Evolutionary conservation across 2,797 vertebrate species (phyloP).

Genomic region (Cheirogaleus major): DNA sequence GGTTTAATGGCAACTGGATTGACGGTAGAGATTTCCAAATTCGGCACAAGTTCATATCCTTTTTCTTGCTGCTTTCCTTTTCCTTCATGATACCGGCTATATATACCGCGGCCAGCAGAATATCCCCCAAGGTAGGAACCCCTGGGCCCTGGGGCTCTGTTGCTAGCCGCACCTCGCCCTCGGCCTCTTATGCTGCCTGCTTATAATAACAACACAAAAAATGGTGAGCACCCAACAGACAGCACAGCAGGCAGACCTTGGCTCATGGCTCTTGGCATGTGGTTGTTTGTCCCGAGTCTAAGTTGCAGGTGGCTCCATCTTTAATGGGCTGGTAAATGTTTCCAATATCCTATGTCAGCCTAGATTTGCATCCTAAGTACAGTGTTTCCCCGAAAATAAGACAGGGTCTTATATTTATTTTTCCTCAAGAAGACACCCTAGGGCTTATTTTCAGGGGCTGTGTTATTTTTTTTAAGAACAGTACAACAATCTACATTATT

Average conservation of each 20-base stretch:
- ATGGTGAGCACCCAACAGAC: constrained; percentile 69
- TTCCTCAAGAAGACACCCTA: too few species aligned
- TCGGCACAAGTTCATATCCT: constrained; percentile 96
- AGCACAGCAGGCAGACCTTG: accelerated
- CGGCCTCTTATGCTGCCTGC: constrained; percentile 99
- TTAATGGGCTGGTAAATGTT: neutral
- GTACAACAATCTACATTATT: too few species aligned
- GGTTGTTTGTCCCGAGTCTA: neutral
- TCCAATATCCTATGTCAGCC: neutral
- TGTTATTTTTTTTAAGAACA: too few species aligned
- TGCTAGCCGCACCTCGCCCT: constrained; percentile 95
- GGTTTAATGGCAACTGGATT: constrained; percentile 97
- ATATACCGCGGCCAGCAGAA: constrained; percentile 99
- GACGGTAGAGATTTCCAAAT: constrained; percentile 96
- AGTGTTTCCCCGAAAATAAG: too few species aligned
- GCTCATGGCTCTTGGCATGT: neutral
- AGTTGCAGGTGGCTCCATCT: neutral
- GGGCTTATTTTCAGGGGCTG: too few species aligned
- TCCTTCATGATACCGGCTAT: constrained; percentile 99
- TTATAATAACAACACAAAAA: constrained; percentile 92
- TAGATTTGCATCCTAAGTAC: neutral
- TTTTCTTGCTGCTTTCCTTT: constrained; percentile 97
- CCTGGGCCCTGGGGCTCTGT: constrained; percentile 95
- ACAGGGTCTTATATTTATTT: too few species aligned
- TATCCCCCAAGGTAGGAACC: constrained; percentile 99